Percentiles rank a stretch among this genome's conserved stretches.
Evolutionary conservation across 2,113 vertebrate species (phyloP).

Genomic region (Dissostichus mawsoni): DNA sequence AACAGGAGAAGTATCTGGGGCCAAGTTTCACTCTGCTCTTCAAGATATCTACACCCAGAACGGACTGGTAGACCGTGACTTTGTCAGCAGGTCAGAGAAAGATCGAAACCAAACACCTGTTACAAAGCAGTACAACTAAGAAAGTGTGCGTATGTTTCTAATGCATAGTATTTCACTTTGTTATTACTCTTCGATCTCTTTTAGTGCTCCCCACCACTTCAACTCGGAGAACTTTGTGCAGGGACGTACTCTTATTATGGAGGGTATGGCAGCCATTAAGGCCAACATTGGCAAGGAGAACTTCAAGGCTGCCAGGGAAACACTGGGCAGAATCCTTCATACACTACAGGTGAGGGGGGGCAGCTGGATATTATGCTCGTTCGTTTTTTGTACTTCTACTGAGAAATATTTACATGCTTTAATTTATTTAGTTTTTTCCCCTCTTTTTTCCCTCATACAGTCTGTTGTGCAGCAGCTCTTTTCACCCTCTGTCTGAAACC

Average conservation of each 20-base stretch:
- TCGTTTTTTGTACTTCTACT: too few species aligned
- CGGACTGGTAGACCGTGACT: slow-evolving; percentile 73
- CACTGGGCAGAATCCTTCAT: slow-evolving; percentile 79
- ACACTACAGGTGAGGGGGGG: slow-evolving; percentile 76
- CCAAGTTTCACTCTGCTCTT: slow-evolving; percentile 78
- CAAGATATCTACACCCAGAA: slow-evolving; percentile 80
- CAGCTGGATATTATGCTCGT: background rate
- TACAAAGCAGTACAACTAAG: background rate
- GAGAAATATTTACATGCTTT: too few species aligned
- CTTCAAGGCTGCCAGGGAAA: slow-evolving; percentile 78
- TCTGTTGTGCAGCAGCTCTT: too few species aligned
- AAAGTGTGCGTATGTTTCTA: too few species aligned
- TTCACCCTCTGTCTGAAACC: too few species aligned
- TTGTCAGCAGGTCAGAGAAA: slow-evolving; percentile 64
- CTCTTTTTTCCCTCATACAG: too few species aligned
- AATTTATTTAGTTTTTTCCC: too few species aligned
- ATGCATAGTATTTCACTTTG: background rate
- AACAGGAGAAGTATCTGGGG: slow-evolving; percentile 77
- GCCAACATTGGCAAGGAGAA: slow-evolving; percentile 68
- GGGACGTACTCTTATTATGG: slow-evolving; percentile 71
- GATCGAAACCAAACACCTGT: background rate
- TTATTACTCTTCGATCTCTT: background rate
- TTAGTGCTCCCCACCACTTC: slow-evolving; percentile 79
- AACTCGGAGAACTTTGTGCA: slow-evolving; percentile 77
- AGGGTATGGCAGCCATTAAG: slow-evolving; percentile 70